These are phyloP conservation scores for Pygathrix nemaeus DNA, from an alignment of 2,113 vertebrate species.

Conservation along the genomic window DNA sequence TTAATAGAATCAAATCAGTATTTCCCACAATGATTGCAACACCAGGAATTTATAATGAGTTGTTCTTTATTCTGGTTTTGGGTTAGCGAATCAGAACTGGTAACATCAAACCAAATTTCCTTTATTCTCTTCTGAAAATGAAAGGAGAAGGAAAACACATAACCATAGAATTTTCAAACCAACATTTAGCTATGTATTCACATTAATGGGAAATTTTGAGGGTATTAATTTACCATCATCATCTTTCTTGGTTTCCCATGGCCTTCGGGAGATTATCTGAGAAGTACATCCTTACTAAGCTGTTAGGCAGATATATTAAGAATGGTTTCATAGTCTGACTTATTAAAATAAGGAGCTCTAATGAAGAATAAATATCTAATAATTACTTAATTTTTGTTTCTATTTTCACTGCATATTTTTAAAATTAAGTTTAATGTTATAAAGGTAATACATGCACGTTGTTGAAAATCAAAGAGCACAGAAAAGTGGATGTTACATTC, in stretches of 20 bases:
- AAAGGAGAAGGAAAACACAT: neutral
- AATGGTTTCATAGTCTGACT: neutral
- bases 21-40: neutral
- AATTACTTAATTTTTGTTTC: conserved; percentile 33
- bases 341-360: conserved; percentile 46
- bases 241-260: conserved; percentile 22
- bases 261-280: conserved; percentile 22
- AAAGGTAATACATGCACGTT: neutral
- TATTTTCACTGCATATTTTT: conserved; percentile 21
- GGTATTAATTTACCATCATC: neutral
- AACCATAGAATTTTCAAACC: neutral
- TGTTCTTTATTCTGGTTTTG: neutral
- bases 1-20: conserved; percentile 31
- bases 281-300: neutral
- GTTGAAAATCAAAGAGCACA: conserved; percentile 7
- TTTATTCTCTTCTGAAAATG: conserved; percentile 22
- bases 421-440: conserved; percentile 27
- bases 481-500: neutral
- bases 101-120: neutral
- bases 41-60: conserved; percentile 37
- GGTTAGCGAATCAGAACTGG: neutral
- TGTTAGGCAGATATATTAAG: conserved; percentile 14
- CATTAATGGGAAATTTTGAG: neutral
- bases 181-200: neutral
- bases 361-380: conserved; percentile 48